These are phyloP conservation scores for Bellardia pandia DNA, from an alignment of 2,888 invertebrate species.

Conservation along the genomic window DNA sequence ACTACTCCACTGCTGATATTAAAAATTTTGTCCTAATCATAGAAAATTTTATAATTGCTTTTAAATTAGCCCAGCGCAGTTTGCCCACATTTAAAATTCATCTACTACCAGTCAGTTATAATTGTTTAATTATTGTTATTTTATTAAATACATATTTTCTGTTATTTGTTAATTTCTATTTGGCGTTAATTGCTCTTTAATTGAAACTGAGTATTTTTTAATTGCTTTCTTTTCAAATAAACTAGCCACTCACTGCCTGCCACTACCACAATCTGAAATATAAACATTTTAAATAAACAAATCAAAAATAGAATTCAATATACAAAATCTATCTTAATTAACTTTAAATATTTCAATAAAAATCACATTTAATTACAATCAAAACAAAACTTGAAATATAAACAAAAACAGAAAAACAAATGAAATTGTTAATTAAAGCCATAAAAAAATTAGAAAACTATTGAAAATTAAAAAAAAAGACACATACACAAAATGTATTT, in stretches of 20 bases:
- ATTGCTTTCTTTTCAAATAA: neutral
- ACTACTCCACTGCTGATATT: too few relatives aligned
- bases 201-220: slow-evolving; percentile 41
- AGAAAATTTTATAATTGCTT: too few relatives aligned
- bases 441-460: slow-evolving; percentile 1
- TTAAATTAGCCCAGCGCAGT: neutral
- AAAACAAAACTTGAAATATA: slow-evolving; percentile 46
- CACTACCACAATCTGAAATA: neutral
- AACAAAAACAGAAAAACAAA: slow-evolving; percentile 23
- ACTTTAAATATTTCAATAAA: slow-evolving; percentile 64
- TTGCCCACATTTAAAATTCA: neutral
- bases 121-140: slow-evolving; percentile 8
- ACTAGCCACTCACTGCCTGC: neutral
- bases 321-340: slow-evolving; percentile 33
- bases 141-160: neutral
- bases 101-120: neutral
- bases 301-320: neutral
- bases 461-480: neutral
- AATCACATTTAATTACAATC: slow-evolving; percentile 49
- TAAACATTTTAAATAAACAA: slow-evolving; percentile 13
- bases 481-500: neutral
- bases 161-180: neutral
- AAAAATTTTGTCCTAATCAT: too few relatives aligned
- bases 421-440: slow-evolving; percentile 20
- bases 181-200: slow-evolving; percentile 34